phyloP scores from a whole-genome alignment of 2,888 invertebrate species.

The Craniophora ligustri region DNA sequence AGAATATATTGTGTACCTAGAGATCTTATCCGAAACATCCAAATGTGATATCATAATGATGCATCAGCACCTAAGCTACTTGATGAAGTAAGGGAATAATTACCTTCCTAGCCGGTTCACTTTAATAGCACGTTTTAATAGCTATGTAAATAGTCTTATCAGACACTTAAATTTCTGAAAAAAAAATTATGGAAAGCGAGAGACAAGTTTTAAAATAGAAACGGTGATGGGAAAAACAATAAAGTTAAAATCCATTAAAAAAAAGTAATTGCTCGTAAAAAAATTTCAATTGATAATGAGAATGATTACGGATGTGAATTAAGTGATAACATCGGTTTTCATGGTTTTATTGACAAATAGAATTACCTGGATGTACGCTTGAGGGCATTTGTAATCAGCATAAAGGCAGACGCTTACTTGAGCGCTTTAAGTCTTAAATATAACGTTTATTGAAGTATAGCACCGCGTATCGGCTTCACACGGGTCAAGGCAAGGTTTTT shows the following conservation, averaged over 20 bases:
- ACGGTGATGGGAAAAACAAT: constrained; percentile 31
- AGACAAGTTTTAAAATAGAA: constrained; percentile 34
- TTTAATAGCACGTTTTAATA: constrained; percentile 48
- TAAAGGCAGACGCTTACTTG: constrained; percentile 18
- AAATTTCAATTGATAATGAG: constrained; percentile 34
- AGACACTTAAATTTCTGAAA: constrained; percentile 32
- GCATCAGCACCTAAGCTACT: constrained; percentile 33
- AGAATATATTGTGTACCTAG: not conserved
- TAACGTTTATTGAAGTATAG: no score
- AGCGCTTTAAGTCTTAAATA: no score
- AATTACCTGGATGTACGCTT: constrained; percentile 27
- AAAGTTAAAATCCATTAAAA: constrained; percentile 40
- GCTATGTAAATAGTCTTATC: constrained; percentile 50
- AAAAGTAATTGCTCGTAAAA: constrained; percentile 52
- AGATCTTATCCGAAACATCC: constrained; percentile 8
- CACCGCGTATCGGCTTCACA: no score
- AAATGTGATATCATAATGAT: constrained; percentile 22
- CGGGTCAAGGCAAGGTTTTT: no score
- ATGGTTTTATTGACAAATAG: constrained; percentile 29
- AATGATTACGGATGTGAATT: constrained; percentile 43
- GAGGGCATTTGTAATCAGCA: constrained; percentile 27
- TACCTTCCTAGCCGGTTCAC: constrained; percentile 16
- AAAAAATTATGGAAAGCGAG: constrained; percentile 20
- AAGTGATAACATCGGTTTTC: constrained; percentile 42
- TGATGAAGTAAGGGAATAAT: constrained; percentile 25